Evolutionary conservation across 2,113 vertebrate species (phyloP), one percentile per base, ranked within the genome.

Genomic region (Silurus asotus): DNA sequence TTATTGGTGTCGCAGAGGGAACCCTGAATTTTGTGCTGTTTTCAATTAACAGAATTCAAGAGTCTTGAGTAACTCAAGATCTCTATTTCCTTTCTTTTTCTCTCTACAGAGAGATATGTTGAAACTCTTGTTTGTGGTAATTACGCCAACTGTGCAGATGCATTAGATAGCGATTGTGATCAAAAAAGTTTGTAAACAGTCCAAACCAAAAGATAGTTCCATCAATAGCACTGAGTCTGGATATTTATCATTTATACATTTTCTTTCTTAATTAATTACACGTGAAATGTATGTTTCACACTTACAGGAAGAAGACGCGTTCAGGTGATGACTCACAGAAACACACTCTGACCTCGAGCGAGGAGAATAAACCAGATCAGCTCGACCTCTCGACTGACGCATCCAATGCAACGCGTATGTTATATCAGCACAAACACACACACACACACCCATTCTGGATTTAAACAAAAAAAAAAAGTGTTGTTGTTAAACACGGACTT

Each of bases 271-370:
- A 45, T 74, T 20, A 53, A n/a, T 53, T 53, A 51, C 48, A 6
- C n/a, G 74, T 64, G 8, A 3, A 8, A 9, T 67, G 17, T 19
- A 15, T 64, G 14, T 53, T 58, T 45, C 25, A 10, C 25, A 11
- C 37, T 80, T 1, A 45, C 90, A 98, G 97, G 89, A 95, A 95
- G 91, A 95, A 94, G 90, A 85, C 88, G 15, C 88, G 87, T 37
- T 85, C 93, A 69, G 92, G 88, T 5, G 87, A 89, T 15, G 88
- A 94, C 23, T 86, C 92, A 70, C 88, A 94, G 7, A 95, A 96
- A 11, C 89, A 96, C 91, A 95, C 94, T 94, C 58, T 94, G 76
- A 91, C 88, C 23, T 75, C 64, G 0, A 91, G 88, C 81, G 93
- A 93, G 87, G 53, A 93, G 96, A 85, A 95, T 88, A 79, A 93